Percentiles rank a stretch among this genome's conserved stretches.
phyloP scores from a whole-genome alignment of 2,797 vertebrate genomes.

The Babyrousa celebensis region DNA sequence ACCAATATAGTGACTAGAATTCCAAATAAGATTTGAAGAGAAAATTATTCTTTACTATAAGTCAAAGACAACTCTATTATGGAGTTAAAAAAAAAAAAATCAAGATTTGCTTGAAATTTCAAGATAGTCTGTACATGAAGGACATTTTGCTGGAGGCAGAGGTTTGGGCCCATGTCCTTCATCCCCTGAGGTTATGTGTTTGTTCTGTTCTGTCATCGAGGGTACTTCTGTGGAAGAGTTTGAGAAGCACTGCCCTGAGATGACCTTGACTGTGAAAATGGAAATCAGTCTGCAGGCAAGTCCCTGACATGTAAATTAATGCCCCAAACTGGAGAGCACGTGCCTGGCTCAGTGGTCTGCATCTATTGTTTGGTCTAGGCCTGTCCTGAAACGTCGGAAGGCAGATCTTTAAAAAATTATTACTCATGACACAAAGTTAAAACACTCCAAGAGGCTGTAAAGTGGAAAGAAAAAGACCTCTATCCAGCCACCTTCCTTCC shows the following conservation, averaged over 20 bases:
- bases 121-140: slow-evolving; percentile 11
- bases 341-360: slow-evolving; percentile 21
- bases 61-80: background rate
- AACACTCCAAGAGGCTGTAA: background rate
- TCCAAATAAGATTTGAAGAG: background rate
- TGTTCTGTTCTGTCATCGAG: slow-evolving; percentile 26
- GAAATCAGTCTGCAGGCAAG: background rate
- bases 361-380: background rate
- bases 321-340: background rate
- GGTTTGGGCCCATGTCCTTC: background rate
- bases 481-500: accelerated
- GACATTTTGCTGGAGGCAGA: slow-evolving; percentile 38
- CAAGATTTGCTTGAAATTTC: slow-evolving; percentile 32
- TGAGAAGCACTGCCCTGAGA: slow-evolving; percentile 36
- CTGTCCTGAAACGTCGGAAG: background rate
- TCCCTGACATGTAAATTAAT: background rate
- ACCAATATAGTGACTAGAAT: background rate
- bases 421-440: background rate
- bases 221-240: slow-evolving; percentile 68
- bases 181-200: slow-evolving; percentile 39
- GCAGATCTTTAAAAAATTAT: slow-evolving; percentile 35
- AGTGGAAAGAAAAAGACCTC: slow-evolving; percentile 40
- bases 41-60: background rate
- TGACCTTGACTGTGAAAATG: slow-evolving; percentile 33
- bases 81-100: slow-evolving; percentile 6